These are phyloP conservation scores for Orchestia grillus DNA, from an alignment of 1,140 invertebrate species.

Conservation along the genomic window DNA sequence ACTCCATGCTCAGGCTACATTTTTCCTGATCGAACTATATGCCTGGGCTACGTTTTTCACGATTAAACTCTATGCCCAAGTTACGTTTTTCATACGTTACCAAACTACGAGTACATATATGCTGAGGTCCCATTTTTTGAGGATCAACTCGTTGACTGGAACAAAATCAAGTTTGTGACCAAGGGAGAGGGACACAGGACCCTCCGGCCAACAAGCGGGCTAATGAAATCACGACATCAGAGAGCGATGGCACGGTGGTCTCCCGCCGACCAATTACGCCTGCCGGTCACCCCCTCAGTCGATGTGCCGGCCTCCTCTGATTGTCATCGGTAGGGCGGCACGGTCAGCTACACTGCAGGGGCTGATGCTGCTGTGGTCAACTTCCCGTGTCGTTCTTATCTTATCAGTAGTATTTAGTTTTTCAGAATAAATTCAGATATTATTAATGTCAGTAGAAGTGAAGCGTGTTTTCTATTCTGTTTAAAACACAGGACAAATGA, in stretches of 20 bases:
- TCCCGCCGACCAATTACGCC: background rate
- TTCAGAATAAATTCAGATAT: no score
- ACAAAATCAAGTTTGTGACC: background rate
- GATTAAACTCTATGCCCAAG: no score
- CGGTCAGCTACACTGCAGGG: background rate
- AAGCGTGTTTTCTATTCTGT: no score
- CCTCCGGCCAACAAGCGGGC: background rate
- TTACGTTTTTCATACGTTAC: no score
- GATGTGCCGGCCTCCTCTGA: background rate
- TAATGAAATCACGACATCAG: background rate
- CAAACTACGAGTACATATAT: no score
- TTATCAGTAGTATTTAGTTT: no score
- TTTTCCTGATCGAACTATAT: no score
- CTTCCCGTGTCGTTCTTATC: no score
- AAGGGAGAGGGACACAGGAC: background rate
- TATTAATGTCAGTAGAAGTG: no score
- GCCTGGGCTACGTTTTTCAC: no score
- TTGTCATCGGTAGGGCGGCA: background rate
- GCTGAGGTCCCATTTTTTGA: background rate
- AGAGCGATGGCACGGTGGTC: background rate
- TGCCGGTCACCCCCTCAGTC: background rate
- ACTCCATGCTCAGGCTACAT: no score
- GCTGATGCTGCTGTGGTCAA: background rate
- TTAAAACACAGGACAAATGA: no score
- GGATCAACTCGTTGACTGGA: background rate